Evolutionary conservation across 2,113 vertebrate genomes (phyloP).

Genomic region (Microcebus griseorufus): DNA sequence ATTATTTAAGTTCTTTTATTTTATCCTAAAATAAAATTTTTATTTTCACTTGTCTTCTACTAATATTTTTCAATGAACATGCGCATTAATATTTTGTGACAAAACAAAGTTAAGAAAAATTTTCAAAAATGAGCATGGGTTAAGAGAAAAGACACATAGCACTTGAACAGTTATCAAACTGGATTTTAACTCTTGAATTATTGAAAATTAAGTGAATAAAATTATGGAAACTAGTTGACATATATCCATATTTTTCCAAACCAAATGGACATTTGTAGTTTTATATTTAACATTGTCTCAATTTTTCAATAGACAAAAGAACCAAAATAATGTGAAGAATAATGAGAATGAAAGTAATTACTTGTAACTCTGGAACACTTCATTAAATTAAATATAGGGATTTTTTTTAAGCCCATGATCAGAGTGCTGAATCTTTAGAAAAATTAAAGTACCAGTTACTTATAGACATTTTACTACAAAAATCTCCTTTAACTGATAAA

Average conservation of each 20-base stretch:
- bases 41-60: not conserved
- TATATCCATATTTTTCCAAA: not conserved
- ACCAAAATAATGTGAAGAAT: slow-evolving; percentile 25
- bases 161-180: not conserved
- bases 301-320: not conserved
- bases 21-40: not conserved
- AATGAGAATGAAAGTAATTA: slow-evolving; percentile 70
- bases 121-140: not conserved
- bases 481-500: slow-evolving; percentile 49
- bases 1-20: not conserved
- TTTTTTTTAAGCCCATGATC: not conserved
- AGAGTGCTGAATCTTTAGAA: slow-evolving; percentile 40
- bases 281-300: not conserved
- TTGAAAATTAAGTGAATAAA: not conserved
- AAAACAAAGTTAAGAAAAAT: not conserved
- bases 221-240: not conserved
- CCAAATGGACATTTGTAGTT: not conserved
- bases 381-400: slow-evolving; percentile 37
- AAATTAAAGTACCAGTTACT: slow-evolving; percentile 52
- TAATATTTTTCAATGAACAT: not conserved
- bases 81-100: not conserved
- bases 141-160: not conserved
- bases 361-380: slow-evolving; percentile 8
- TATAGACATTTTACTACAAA: slow-evolving; percentile 24
- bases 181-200: not conserved